These are phyloP conservation scores for Apotomis capreana DNA, from an alignment of 2,888 invertebrate genomes.

Conservation along the genomic window DNA sequence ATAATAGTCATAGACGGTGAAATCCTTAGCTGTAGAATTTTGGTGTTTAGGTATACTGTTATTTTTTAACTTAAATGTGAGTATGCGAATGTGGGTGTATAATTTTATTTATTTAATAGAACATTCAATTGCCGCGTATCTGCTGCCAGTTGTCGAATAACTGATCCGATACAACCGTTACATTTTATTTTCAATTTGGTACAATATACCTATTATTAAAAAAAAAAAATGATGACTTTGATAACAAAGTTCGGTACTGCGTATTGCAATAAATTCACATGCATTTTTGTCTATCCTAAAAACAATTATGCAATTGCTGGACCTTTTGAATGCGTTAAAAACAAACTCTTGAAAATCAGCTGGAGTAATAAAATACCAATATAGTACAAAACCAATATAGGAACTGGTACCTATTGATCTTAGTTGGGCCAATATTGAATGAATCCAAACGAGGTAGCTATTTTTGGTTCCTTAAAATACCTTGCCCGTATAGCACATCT, in stretches of 20 bases:
- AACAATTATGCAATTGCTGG: background rate
- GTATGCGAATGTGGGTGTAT: constrained; percentile 57
- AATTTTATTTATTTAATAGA: constrained; percentile 59
- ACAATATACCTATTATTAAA: too few relatives aligned
- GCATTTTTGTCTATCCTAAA: background rate
- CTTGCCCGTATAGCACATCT: too few relatives aligned
- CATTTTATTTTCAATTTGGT: background rate
- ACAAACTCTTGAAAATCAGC: too few relatives aligned
- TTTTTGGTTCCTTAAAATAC: too few relatives aligned
- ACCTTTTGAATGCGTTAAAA: too few relatives aligned
- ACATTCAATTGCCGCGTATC: constrained; percentile 42
- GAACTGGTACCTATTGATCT: too few relatives aligned
- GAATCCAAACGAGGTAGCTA: too few relatives aligned
- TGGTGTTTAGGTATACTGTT: constrained; percentile 68
- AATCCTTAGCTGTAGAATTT: constrained; percentile 64
- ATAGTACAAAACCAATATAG: too few relatives aligned
- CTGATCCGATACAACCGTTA: background rate
- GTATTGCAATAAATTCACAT: background rate
- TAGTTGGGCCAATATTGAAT: too few relatives aligned
- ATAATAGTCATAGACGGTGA: constrained; percentile 71
- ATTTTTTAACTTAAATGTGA: constrained; percentile 60
- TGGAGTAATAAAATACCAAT: too few relatives aligned
- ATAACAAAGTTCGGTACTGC: background rate
- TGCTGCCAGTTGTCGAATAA: background rate
- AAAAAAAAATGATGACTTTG: too few relatives aligned